Percentiles rank a stretch among this genome's conserved stretches.
Evolutionary conservation across 2,113 vertebrate genomes (phyloP).

Genomic region (Odocoileus virginianus): DNA sequence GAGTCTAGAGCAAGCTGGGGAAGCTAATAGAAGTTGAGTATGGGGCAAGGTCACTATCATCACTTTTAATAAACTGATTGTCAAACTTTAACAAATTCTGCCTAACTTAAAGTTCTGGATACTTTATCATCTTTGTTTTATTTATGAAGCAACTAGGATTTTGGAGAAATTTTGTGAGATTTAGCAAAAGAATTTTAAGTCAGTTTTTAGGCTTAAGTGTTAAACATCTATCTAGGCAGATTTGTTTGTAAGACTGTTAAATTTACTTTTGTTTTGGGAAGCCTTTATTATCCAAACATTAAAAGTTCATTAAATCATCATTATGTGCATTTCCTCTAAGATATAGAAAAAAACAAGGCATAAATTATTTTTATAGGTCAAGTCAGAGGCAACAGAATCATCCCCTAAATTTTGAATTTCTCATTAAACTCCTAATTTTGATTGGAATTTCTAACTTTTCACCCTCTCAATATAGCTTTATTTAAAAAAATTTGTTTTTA

Average conservation of each 20-base stretch:
- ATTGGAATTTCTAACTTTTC: slow-evolving; percentile 21
- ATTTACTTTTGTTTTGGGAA: slow-evolving; percentile 6
- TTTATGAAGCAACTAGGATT: not conserved
- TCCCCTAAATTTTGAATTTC: not conserved
- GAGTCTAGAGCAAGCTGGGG: too few species aligned
- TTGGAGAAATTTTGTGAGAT: not conserved
- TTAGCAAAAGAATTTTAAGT: not conserved
- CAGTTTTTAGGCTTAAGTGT: not conserved
- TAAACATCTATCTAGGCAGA: not conserved
- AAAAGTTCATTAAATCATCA: not conserved
- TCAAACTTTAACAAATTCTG: not conserved
- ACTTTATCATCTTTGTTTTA: not conserved
- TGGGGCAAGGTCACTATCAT: not conserved
- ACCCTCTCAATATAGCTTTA: not conserved
- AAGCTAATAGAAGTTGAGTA: not conserved
- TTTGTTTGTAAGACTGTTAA: slow-evolving; percentile 1
- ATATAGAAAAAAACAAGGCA: not conserved
- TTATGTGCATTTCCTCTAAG: not conserved
- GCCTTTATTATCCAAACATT: not conserved
- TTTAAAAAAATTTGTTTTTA: not conserved
- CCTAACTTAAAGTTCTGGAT: not conserved
- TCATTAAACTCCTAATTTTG: not conserved
- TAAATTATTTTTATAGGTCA: not conserved
- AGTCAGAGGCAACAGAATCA: not conserved
- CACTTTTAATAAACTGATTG: not conserved